Percentiles rank a stretch among this genome's conserved stretches.
These are phyloP conservation scores for Hippocampus comes DNA, from an alignment of 2,113 vertebrate genomes.

Conservation along the genomic window DNA sequence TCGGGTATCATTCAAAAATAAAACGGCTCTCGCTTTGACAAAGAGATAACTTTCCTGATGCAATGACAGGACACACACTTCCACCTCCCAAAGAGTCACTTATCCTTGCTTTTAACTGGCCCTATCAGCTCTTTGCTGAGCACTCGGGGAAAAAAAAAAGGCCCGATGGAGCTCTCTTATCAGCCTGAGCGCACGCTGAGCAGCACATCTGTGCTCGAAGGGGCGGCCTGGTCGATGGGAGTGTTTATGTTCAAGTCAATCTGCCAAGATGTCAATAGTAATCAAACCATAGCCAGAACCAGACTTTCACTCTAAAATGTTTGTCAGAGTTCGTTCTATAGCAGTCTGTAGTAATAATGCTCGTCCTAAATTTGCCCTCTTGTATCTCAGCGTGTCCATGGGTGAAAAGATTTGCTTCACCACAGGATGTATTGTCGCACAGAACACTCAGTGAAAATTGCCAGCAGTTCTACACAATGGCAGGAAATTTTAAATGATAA, in stretches of 20 bases:
- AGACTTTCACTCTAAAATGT: not conserved
- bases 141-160: constrained; percentile 8
- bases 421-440: not conserved
- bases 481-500: not conserved
- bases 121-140: constrained; percentile 15
- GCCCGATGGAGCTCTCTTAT: constrained; percentile 6
- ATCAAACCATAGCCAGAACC: constrained; percentile 1
- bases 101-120: constrained; percentile 19
- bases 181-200: not conserved
- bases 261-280: constrained; percentile 36
- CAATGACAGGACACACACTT: constrained; percentile 1
- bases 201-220: constrained; percentile 8
- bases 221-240: constrained; percentile 32
- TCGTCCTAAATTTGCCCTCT: not conserved
- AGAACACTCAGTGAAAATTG: not conserved
- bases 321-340: not conserved
- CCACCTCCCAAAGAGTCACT: constrained; percentile 19
- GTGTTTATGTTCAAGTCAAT: constrained; percentile 28
- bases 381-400: not conserved
- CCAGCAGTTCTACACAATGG: not conserved
- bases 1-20: not conserved
- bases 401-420: not conserved
- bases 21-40: not conserved
- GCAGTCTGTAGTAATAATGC: not conserved
- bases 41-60: not conserved